phyloP scores from a whole-genome alignment of 2,797 vertebrate genomes.

The Crax fasciolata region DNA sequence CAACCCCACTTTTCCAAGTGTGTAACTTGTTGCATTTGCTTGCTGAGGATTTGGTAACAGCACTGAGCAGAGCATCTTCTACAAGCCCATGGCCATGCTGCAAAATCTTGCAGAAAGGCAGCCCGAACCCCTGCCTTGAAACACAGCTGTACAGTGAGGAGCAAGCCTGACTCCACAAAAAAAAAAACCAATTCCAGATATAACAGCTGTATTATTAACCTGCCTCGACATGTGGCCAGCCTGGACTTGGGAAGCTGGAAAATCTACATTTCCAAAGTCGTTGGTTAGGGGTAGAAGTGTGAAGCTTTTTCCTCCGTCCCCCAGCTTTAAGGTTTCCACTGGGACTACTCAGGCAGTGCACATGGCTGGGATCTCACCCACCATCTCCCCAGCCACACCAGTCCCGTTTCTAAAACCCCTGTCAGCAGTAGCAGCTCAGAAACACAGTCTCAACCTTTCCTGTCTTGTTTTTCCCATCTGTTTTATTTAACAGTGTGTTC shows the following conservation, averaged over 20 bases:
- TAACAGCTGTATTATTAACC: background rate
- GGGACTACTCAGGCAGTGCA: background rate
- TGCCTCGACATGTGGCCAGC: background rate
- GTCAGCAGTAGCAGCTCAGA: constrained; percentile 39
- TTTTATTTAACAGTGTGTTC: constrained; percentile 65
- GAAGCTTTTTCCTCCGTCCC: background rate
- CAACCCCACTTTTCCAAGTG: background rate
- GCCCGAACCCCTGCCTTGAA: background rate
- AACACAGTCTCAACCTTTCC: constrained; percentile 46
- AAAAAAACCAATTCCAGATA: background rate
- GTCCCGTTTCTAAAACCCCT: background rate
- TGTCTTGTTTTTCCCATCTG: constrained; percentile 66
- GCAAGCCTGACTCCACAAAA: background rate
- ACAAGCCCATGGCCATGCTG: background rate
- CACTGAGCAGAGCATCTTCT: background rate
- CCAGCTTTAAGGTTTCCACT: background rate
- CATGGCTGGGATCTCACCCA: background rate
- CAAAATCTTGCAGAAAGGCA: background rate
- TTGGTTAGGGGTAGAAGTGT: background rate
- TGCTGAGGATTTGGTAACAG: rapidly evolving
- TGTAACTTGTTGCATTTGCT: background rate
- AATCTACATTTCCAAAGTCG: background rate
- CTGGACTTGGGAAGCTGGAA: background rate
- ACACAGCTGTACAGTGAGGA: background rate
- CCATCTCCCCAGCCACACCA: constrained; percentile 15